A percentile compares a stretch with the other conserved stretches of the same genome.
phyloP scores from a whole-genome alignment of 2,888 invertebrate species.

The Drosophila demipolita region DNA sequence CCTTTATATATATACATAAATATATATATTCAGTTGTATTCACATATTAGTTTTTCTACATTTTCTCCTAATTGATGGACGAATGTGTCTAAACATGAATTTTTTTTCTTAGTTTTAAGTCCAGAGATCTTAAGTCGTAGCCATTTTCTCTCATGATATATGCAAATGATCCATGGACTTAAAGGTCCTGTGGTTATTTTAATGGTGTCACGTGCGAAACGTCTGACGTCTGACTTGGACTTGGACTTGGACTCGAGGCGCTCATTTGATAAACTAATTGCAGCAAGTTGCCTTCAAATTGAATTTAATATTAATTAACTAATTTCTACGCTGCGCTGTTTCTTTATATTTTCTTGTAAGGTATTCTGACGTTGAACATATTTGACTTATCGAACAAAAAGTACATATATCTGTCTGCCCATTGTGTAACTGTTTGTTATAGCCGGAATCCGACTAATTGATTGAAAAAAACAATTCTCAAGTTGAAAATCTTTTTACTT shows the following conservation, averaged over 20 bases:
- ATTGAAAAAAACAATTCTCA: not conserved
- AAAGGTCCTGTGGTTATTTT: slow-evolving; percentile 3
- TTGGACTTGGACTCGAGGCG: slow-evolving; percentile 40
- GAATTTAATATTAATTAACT: slow-evolving; percentile 76
- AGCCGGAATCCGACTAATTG: too few species aligned
- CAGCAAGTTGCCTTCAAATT: slow-evolving; percentile 52
- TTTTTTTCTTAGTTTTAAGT: not conserved
- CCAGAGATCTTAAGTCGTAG: too few species aligned
- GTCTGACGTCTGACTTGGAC: not conserved
- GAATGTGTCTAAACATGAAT: not conserved
- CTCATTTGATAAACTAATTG: slow-evolving; percentile 75
- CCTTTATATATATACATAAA: not conserved
- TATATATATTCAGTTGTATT: not conserved
- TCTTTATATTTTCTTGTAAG: slow-evolving; percentile 21
- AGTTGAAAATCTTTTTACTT: not conserved
- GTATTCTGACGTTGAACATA: not conserved
- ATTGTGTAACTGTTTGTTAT: not conserved
- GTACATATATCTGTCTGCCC: not conserved
- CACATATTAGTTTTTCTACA: not conserved
- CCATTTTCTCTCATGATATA: not conserved
- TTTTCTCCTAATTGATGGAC: not conserved
- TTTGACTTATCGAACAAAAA: not conserved
- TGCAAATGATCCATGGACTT: not conserved
- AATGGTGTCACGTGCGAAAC: slow-evolving; percentile 61
- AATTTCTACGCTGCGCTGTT: slow-evolving; percentile 59